phyloP scores from a whole-genome alignment of 2,113 vertebrate species.

The Hyaena hyaena region DNA sequence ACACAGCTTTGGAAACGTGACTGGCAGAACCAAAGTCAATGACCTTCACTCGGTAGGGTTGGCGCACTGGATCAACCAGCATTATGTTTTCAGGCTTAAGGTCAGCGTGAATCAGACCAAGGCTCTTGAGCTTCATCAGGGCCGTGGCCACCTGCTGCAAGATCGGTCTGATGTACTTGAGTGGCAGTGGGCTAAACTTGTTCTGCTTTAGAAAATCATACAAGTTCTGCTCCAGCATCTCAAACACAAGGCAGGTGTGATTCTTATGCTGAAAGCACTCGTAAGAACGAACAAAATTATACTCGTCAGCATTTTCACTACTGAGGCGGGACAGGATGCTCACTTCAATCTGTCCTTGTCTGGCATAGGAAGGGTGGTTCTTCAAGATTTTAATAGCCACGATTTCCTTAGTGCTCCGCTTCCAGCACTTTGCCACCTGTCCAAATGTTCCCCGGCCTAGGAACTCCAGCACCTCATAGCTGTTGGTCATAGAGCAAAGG shows the following conservation, averaged over 20 bases:
- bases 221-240: constrained; percentile 99
- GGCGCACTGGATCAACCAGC: constrained; percentile 96
- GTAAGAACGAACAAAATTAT: constrained; percentile 98
- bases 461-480: constrained; percentile 98
- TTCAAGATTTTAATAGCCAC: constrained; percentile 99
- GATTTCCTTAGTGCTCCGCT: constrained; percentile 98
- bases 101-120: constrained; percentile 97
- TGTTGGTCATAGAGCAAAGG: constrained; percentile 98
- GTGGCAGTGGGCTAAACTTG: constrained; percentile 97
- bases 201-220: constrained; percentile 99
- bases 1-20: constrained; percentile 98
- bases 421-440: constrained; percentile 99
- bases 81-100: constrained; percentile 99
- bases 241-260: constrained; percentile 99
- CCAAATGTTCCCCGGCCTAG: constrained; percentile 97
- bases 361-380: constrained; percentile 98
- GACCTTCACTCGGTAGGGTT: constrained; percentile 98
- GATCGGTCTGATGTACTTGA: constrained; percentile 97
- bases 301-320: constrained; percentile 97
- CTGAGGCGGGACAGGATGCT: constrained; percentile 97
- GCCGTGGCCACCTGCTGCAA: constrained; percentile 98
- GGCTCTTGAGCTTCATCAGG: constrained; percentile 97
- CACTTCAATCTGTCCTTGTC: constrained; percentile 98
- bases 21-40: constrained; percentile 99
- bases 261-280: constrained; percentile 99